A percentile compares a stretch with the other conserved stretches of the same genome.
Conservation (phyloP, 1,140 invertebrate genomes). For the Camponotus vicinus region DNA sequence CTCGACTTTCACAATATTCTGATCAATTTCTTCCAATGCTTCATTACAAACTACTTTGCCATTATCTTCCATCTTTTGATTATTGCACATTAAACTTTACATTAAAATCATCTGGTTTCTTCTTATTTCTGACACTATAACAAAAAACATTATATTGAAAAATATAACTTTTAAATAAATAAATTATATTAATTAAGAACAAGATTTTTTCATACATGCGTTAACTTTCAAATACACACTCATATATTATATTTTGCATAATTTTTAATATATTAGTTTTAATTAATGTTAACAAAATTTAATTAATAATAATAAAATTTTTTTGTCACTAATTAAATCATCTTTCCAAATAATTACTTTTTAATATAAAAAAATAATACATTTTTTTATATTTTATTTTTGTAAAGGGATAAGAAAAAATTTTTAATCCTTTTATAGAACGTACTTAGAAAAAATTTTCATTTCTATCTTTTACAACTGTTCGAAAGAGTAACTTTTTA, state of each 20-base stretch:
- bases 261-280: not conserved
- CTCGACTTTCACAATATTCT: not conserved
- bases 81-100: not conserved
- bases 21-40: not conserved
- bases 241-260: not conserved
- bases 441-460: too few relatives aligned
- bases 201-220: not conserved
- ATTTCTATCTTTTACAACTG: too few relatives aligned
- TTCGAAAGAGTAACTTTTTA: too few relatives aligned
- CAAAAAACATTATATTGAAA: not conserved
- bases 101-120: not conserved
- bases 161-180: not conserved
- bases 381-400: not conserved
- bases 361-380: not conserved
- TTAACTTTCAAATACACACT: not conserved
- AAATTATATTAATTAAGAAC: not conserved
- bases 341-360: too few relatives aligned
- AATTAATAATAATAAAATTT: too few relatives aligned
- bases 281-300: not conserved
- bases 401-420: not conserved
- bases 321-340: too few relatives aligned
- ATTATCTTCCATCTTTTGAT: constrained; percentile 23
- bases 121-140: constrained; percentile 9
- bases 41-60: not conserved
- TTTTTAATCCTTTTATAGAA: too few relatives aligned